Evolutionary conservation across 2,888 invertebrate species (phyloP).

Genomic region (Campaea margaritaria): DNA sequence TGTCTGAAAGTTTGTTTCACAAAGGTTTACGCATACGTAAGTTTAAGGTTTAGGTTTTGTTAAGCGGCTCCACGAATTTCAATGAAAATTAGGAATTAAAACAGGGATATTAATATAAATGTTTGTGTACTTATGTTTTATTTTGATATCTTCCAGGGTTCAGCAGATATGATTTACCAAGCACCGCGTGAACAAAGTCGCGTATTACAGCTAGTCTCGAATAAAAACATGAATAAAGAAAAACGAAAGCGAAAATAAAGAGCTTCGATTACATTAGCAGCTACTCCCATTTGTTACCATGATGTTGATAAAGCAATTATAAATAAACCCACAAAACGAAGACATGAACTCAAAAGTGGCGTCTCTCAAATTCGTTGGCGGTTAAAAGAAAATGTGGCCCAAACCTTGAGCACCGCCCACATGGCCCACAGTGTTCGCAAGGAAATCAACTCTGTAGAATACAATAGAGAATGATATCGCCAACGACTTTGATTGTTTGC

Average conservation of each 20-base stretch:
- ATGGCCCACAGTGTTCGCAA: not conserved
- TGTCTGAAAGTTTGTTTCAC: too few relatives aligned
- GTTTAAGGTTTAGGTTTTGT: too few relatives aligned
- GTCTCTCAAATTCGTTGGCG: constrained; percentile 15
- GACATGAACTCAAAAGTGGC: constrained; percentile 10
- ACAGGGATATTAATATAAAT: too few relatives aligned
- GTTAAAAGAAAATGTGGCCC: not conserved
- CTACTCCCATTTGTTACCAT: not conserved
- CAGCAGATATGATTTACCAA: too few relatives aligned
- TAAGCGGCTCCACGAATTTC: too few relatives aligned
- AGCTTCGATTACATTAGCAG: constrained; percentile 10
- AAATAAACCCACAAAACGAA: constrained; percentile 10
- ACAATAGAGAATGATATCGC: not conserved
- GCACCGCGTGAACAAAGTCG: too few relatives aligned
- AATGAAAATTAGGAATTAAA: too few relatives aligned
- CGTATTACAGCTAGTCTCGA: too few relatives aligned
- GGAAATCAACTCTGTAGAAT: not conserved
- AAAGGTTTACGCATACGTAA: too few relatives aligned
- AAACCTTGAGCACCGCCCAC: not conserved
- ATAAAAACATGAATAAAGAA: too few relatives aligned
- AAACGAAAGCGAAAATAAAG: constrained; percentile 10
- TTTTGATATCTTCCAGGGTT: too few relatives aligned
- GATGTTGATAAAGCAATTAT: constrained; percentile 1
- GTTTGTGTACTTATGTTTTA: too few relatives aligned
- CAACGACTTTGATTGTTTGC: constrained; percentile 16